Evolutionary conservation across 2,797 vertebrate species (phyloP).

Genomic region (Urophycis tenuis): DNA sequence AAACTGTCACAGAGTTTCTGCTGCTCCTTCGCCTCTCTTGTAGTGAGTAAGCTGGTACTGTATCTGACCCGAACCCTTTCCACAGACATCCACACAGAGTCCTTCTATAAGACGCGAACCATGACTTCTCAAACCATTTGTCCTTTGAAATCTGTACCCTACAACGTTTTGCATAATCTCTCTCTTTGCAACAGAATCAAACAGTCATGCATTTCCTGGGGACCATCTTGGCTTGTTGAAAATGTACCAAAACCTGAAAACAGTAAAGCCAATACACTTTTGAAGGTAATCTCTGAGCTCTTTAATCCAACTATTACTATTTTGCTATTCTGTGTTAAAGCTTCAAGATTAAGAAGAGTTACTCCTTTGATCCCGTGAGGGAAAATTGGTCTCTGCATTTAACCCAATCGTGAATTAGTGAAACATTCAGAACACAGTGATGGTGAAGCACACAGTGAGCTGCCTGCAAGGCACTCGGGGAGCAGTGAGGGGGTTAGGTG

Average conservation of each 20-base stretch:
- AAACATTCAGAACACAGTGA: too few relatives aligned
- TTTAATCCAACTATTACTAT: slow-evolving; percentile 1
- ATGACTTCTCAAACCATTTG: background rate
- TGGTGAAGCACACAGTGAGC: too few relatives aligned
- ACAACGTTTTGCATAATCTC: background rate
- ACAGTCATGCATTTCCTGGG: slow-evolving; percentile 57
- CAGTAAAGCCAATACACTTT: slow-evolving; percentile 73
- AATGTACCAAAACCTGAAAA: slow-evolving; percentile 77
- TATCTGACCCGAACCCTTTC: background rate
- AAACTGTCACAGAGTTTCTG: background rate
- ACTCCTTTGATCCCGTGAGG: too few relatives aligned
- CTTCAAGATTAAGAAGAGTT: too few relatives aligned
- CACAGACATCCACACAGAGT: background rate
- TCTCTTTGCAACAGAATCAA: slow-evolving; percentile 68
- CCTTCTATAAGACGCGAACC: background rate
- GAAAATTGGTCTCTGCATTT: too few relatives aligned
- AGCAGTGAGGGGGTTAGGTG: too few relatives aligned
- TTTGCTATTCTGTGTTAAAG: slow-evolving; percentile 4
- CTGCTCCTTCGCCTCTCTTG: background rate
- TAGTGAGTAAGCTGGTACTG: background rate
- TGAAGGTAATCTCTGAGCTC: slow-evolving; percentile 73
- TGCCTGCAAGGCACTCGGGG: too few relatives aligned
- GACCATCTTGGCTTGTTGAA: slow-evolving; percentile 75
- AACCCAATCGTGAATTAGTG: too few relatives aligned
- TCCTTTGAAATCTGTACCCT: background rate